A percentile compares a stretch with the other conserved stretches of the same genome.
Evolutionary conservation across 1,140 invertebrate species (phyloP).

Genomic region (Platyura marginata): DNA sequence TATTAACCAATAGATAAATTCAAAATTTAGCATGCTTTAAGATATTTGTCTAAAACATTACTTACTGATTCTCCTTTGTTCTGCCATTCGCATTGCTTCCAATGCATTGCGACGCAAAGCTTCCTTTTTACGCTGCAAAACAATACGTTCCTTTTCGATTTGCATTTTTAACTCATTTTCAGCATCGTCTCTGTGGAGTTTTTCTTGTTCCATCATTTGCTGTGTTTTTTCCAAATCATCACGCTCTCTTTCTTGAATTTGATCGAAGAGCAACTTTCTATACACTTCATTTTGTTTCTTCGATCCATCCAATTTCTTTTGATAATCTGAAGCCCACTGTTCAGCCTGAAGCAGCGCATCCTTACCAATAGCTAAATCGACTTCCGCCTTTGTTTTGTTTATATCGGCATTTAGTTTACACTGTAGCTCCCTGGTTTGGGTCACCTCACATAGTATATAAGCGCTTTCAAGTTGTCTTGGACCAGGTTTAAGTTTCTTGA

Average conservation of each 20-base stretch:
- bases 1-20: no score
- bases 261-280: slow-evolving; percentile 10
- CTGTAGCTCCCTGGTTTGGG: slow-evolving; percentile 14
- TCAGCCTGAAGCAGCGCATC: slow-evolving; percentile 12
- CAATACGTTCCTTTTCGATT: slow-evolving; percentile 9
- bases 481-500: slow-evolving; percentile 16
- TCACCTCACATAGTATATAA: slow-evolving; percentile 14
- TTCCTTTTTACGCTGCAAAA: slow-evolving; percentile 6
- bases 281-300: slow-evolving; percentile 10
- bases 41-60: not conserved
- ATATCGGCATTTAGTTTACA: slow-evolving; percentile 13
- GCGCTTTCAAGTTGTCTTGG: slow-evolving; percentile 16
- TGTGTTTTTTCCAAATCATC: slow-evolving; percentile 7
- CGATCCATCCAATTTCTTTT: slow-evolving; percentile 7
- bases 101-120: slow-evolving; percentile 12
- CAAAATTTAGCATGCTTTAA: no score
- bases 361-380: slow-evolving; percentile 8
- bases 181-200: not conserved
- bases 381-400: slow-evolving; percentile 7
- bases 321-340: slow-evolving; percentile 13
- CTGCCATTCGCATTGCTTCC: slow-evolving; percentile 14
- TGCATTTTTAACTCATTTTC: slow-evolving; percentile 7
- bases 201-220: slow-evolving; percentile 4
- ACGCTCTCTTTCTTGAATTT: slow-evolving; percentile 11
- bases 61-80: slow-evolving; percentile 12